Evolutionary conservation across 2,113 vertebrate genomes (phyloP), one percentile per base, ranked within the genome.

Genomic region (Tiliqua scincoides): DNA sequence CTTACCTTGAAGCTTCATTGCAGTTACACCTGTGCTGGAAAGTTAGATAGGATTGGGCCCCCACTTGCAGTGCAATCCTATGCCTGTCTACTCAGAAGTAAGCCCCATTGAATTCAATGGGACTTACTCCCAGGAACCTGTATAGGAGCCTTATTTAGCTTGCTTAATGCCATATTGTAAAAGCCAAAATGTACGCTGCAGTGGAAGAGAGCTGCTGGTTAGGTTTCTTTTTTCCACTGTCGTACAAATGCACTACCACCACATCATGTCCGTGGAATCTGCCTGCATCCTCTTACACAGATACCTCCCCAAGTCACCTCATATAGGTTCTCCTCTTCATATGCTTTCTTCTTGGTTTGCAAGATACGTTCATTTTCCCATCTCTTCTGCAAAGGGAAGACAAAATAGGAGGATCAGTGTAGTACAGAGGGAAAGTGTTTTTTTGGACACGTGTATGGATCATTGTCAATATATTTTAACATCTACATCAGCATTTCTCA

Each of bases 321-420:
- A 10, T 96, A 95, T 5, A 95, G 91, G 76, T 95, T 95, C 88
- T 95, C 94, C 14, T 96, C 94, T 67, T 95, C 94, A 0, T 90
- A 93, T 30, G 92, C 90, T 67, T 90, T 91, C 30, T 70, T 89
- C 62, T 71, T 27, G 2, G 86, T 87, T 14, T 89, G 20, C 17
- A 89, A 87, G 1, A 95, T 92, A 12, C 90, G 93, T 84, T 95
- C 81, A 0, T 92, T 94, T 88, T 95, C 94, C 94, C 94, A 95
- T 0, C 94, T 90, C 85, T 96, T 95, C 95, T 94, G 73, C 21
- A 21, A 52, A n/a, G 9, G 77, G 15, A 82, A 59, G 23, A 25
- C 21, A 62, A 79, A 12, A 37, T 21, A n/a, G 25, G 3, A 27
- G 17, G 3, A 57, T 7, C 61, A 84, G 35, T 18, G 15, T 10